Evolutionary conservation across 2,797 vertebrate genomes (phyloP).

Genomic region (Xiphorhynchus erythropygius): DNA sequence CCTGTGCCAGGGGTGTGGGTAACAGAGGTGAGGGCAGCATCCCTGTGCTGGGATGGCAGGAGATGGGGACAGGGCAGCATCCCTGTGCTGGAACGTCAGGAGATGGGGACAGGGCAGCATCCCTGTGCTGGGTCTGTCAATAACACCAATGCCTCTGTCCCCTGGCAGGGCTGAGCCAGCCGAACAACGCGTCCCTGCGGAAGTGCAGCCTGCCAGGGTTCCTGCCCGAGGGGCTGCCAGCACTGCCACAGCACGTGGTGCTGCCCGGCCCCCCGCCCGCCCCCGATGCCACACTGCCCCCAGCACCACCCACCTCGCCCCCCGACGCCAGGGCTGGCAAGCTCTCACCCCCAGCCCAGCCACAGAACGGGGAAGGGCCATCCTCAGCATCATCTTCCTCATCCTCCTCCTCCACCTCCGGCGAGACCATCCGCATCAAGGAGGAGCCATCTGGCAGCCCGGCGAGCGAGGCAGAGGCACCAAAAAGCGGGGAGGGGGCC

Average conservation of each 20-base stretch:
- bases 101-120: not conserved
- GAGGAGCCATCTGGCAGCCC: slow-evolving; percentile 81
- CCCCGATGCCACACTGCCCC: not conserved
- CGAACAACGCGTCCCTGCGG: slow-evolving; percentile 79
- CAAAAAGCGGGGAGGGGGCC: not conserved
- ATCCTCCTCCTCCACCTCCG: not conserved
- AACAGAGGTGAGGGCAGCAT: not conserved
- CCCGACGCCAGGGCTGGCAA: slow-evolving; percentile 29
- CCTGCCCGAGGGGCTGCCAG: slow-evolving; percentile 81
- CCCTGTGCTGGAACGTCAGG: not conserved
- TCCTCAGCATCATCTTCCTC: not conserved
- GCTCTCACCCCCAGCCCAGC: not conserved
- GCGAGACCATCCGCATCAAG: slow-evolving; percentile 79
- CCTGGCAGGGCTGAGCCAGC: slow-evolving; percentile 78
- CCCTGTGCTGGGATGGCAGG: not conserved
- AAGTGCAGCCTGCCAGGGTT: slow-evolving; percentile 86
- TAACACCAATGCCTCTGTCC: not conserved
- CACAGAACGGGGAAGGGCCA: slow-evolving; percentile 5
- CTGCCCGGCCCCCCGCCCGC: slow-evolving; percentile 75
- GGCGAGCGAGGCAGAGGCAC: slow-evolving; percentile 61
- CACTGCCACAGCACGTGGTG: slow-evolving; percentile 87
- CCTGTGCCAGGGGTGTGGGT: not conserved
- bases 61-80: not conserved
- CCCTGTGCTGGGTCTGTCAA: accelerated
- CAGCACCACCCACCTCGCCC: slow-evolving; percentile 40